phyloP scores from a whole-genome alignment of 2,113 vertebrate genomes.

The Athene noctua region DNA sequence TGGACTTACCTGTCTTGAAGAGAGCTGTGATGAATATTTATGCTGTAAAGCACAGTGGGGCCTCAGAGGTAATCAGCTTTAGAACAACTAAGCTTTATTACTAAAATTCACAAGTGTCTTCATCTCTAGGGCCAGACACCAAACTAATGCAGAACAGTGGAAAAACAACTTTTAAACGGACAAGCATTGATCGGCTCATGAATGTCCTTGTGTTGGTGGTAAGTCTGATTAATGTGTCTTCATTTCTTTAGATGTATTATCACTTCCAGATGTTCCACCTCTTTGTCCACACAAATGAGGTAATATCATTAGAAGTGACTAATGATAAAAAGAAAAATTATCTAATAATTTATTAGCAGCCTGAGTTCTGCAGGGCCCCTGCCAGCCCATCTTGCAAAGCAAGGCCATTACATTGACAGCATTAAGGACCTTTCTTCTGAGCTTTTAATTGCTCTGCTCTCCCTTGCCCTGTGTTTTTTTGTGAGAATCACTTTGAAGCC shows the following conservation, averaged over 20 bases:
- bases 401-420: neutral
- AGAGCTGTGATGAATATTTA: neutral
- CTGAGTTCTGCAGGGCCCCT: neutral
- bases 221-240: constrained; percentile 67
- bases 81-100: neutral
- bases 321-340: neutral
- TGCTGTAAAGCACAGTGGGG: neutral
- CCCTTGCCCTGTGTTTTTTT: neutral
- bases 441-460: neutral
- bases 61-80: neutral
- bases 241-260: neutral
- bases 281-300: neutral
- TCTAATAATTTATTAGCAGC: neutral
- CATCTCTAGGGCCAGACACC: constrained; percentile 85
- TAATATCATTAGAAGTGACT: neutral
- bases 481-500: neutral
- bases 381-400: neutral
- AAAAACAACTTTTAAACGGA: constrained; percentile 87
- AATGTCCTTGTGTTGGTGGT: constrained; percentile 88
- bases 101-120: constrained; percentile 17
- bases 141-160: constrained; percentile 97
- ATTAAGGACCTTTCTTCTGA: neutral
- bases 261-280: neutral
- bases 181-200: constrained; percentile 89
- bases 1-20: neutral